Base-by-base conservation (phyloP, 2,113 vertebrate species). In the Tretioscincus oriximinensis region DNA sequence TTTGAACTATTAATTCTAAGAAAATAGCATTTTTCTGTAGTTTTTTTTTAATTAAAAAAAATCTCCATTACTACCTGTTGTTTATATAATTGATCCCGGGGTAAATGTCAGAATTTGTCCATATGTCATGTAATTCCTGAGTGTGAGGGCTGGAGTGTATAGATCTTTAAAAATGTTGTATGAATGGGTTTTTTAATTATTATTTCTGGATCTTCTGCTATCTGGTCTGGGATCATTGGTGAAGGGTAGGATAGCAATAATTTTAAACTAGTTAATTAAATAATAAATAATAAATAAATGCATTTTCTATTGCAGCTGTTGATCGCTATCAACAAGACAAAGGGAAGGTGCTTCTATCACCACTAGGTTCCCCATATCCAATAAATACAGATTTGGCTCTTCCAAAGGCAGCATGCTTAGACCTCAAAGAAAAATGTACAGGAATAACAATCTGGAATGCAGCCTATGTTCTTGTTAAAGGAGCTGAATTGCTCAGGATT, bases 291-390 rank as follows among this genome's bases (percentile, higher is more conserved):
- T 68, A 14, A 18, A 3, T 67, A 29, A n/a, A 49, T 81, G 72
- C 1, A 24, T 14, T 64, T 41, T 49, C 9, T 58, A 16, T 51
- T 78, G 5, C 60, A 81, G 80, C 20, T 78, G 80, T 63, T 65
- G 84, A 81, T 4, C 76, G 65, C 9, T 74, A 77, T 51, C 83
- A 85, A 61, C 31, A 85, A 35, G 67, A 81, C 45, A 58, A 68
- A 85, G 83, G 73, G 61, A 85, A 85, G 54, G 58, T 85, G 63
- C 84, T 85, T 60, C 68, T 88, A 67, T 88, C 75, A 29, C 70
- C 65, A 29, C 28, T 66, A 76, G 47, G 26, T 41, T 65, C 22
- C 76, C 18, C 22, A n/a, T 60, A 60, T 41, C 64, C 82, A 80
- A 76, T 83, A 45, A 82, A 70, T 72, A 64, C n/a, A 75, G 78